Percentiles rank a stretch among this genome's conserved stretches.
These are phyloP conservation scores for Phania funesta DNA, from an alignment of 2,888 invertebrate genomes.

Conservation along the genomic window DNA sequence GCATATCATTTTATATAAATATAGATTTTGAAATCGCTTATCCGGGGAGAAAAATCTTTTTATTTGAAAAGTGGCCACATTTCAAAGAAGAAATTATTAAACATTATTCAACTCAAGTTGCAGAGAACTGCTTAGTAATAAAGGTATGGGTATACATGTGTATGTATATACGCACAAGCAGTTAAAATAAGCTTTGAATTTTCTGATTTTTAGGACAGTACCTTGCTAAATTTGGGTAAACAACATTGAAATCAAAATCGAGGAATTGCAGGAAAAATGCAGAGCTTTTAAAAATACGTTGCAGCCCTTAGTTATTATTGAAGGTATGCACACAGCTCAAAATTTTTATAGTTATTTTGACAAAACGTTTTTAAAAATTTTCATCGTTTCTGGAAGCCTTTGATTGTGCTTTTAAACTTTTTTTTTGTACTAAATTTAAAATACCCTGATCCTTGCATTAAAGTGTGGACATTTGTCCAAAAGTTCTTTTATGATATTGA, in stretches of 20 bases:
- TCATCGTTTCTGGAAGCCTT: slow-evolving; percentile 8
- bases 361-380: slow-evolving; percentile 27
- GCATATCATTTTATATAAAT: slow-evolving; percentile 7
- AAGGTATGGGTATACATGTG: slow-evolving; percentile 1
- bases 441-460: slow-evolving; percentile 15
- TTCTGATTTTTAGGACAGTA: slow-evolving; percentile 32
- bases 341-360: slow-evolving; percentile 19
- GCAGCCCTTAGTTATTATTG: slow-evolving; percentile 28
- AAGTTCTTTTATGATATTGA: slow-evolving; percentile 16
- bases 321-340: slow-evolving; percentile 33
- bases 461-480: slow-evolving; percentile 10
- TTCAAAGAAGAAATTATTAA: slow-evolving; percentile 5
- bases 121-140: background rate
- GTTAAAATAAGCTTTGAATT: background rate
- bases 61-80: background rate
- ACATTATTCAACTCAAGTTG: background rate
- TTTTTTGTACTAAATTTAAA: slow-evolving; percentile 8
- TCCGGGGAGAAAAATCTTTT: background rate
- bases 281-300: slow-evolving; percentile 26
- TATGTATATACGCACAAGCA: background rate
- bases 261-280: slow-evolving; percentile 21
- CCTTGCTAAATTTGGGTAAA: slow-evolving; percentile 28
- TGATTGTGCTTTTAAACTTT: slow-evolving; percentile 9
- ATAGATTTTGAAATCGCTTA: slow-evolving; percentile 9
- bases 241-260: slow-evolving; percentile 14